These are phyloP conservation scores for Sparidentex hasta DNA, from an alignment of 2,797 vertebrate species.

Conservation along the genomic window DNA sequence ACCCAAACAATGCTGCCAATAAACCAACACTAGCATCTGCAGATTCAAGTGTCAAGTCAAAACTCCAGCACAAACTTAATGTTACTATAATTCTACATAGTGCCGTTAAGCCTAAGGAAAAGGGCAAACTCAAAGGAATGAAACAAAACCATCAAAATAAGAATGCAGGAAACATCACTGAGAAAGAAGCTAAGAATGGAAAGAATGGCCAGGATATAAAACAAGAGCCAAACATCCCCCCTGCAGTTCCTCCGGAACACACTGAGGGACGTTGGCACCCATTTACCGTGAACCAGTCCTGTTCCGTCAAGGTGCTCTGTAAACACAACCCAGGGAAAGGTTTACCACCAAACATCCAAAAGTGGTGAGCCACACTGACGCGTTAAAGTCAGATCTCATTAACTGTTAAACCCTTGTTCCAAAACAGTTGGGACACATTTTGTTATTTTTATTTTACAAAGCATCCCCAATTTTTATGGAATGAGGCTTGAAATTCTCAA, in stretches of 20 bases:
- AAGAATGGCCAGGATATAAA: not conserved
- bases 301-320: constrained; percentile 50
- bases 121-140: not conserved
- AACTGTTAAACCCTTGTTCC: not conserved
- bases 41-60: not conserved
- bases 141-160: not conserved
- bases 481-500: too few relatives aligned
- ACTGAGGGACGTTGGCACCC: constrained; percentile 63
- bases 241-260: not conserved
- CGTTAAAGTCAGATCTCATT: not conserved
- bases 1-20: not conserved
- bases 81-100: not conserved
- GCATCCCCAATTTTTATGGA: too few relatives aligned
- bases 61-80: not conserved
- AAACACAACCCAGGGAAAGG: constrained; percentile 6
- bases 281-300: constrained; percentile 79
- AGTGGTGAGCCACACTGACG: constrained; percentile 73
- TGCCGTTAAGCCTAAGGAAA: constrained; percentile 7
- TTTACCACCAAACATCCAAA: constrained; percentile 75
- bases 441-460: too few relatives aligned
- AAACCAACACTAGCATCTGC: not conserved
- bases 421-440: too few relatives aligned
- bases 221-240: not conserved
- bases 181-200: not conserved
- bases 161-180: not conserved